Evolutionary conservation across 2,113 vertebrate genomes (phyloP), one percentile per base, ranked within the genome.

Genomic region (Pterocles orientalis): DNA sequence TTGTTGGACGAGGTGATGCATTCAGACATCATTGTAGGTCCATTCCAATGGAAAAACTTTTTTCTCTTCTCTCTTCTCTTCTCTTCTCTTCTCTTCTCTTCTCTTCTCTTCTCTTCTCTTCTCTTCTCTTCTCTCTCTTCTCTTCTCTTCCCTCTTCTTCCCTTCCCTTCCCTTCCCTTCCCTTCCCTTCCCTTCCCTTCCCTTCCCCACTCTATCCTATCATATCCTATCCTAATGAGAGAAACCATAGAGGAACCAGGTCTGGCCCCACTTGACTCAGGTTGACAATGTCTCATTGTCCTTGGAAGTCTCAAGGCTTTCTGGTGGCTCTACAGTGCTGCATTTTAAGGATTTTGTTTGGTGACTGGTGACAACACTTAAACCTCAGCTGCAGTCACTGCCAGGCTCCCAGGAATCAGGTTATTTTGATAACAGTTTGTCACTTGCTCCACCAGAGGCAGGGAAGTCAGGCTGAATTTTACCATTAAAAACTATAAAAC

Each of bases 221-320:
- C 13, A 50, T 66, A 24, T 23, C 24, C 14, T 29, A 31, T 31
- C 13, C 41, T 50, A 53, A 36, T 6, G 20, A 60, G 73, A 78
- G 33, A 33, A 73, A 78, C 12, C 0, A 0, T 7, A 34, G 33
- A 89, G 45, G 45, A 83, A 66, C 11, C 45, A 62, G 29, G 29
- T 60, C 43, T 81, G 43, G 39, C 70, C 36, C 72, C 25, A 19
- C 29, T 60, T 84, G 36, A 23, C 29, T 64, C 43, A 51, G 15
- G 12, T 24, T 23, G 65, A 14, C 0, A 1, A 21, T 12, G 8
- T 36, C 61, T 48, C 3, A 1, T 36, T 39, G 34, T 23, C 69
- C n/a, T 68, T 43, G 41, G 43, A 84, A 94, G 43, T 47, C 26
- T 58, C 56, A 29, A 53, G 33, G 14, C 7, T 50, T 73, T 86